phyloP scores from a whole-genome alignment of 1,140 invertebrate genomes.

The Diploscapter pachys region DNA sequence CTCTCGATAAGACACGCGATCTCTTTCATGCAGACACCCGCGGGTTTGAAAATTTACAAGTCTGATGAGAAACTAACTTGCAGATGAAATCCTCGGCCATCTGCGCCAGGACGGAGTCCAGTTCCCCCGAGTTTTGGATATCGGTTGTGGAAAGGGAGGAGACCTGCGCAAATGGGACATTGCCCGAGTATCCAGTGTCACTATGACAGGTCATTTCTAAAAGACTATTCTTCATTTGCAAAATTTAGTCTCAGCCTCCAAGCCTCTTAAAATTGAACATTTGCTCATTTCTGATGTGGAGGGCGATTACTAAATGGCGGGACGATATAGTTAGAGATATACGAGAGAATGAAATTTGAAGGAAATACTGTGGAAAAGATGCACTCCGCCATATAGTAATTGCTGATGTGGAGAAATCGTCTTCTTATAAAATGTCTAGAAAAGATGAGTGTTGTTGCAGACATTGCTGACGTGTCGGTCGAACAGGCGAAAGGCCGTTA shows the following conservation, averaged over 20 bases:
- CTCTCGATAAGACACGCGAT: too few relatives aligned
- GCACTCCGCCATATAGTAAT: too few relatives aligned
- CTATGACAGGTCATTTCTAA: slow-evolving; percentile 70
- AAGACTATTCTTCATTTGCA: neutral
- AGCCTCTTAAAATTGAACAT: too few relatives aligned
- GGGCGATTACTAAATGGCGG: too few relatives aligned
- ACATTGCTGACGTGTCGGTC: slow-evolving; percentile 87
- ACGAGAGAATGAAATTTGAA: neutral
- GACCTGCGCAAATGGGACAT: slow-evolving; percentile 93
- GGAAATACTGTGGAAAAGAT: neutral
- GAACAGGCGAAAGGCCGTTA: slow-evolving; percentile 72
- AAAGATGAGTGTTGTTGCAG: slow-evolving; percentile 59
- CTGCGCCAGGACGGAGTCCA: slow-evolving; percentile 61
- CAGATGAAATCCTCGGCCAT: neutral
- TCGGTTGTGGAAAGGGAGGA: slow-evolving; percentile 86
- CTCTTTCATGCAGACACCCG: too few relatives aligned
- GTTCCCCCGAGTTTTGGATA: slow-evolving; percentile 64
- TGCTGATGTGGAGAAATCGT: too few relatives aligned
- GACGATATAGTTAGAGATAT: too few relatives aligned
- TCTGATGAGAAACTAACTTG: slow-evolving; percentile 23
- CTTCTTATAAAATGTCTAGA: too few relatives aligned
- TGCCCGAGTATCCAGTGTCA: slow-evolving; percentile 75
- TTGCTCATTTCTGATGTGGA: too few relatives aligned
- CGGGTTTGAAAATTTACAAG: too few relatives aligned
- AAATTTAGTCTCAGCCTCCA: too few relatives aligned